Percentiles rank a stretch among this genome's conserved stretches.
Evolutionary conservation across 2,888 invertebrate species (phyloP).

Genomic region (Rosalia funebris): DNA sequence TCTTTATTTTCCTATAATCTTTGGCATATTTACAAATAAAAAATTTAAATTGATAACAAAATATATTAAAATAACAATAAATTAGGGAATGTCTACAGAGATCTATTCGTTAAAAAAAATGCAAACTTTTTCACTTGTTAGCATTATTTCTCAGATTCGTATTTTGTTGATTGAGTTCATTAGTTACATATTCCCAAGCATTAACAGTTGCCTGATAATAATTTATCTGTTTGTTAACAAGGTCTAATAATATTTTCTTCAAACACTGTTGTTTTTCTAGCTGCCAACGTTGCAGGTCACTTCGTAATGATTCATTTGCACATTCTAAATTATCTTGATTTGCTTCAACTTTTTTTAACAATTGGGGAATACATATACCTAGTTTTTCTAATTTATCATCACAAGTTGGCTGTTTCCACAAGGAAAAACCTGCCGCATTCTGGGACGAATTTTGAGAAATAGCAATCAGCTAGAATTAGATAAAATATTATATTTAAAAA

Average conservation of each 20-base stretch:
- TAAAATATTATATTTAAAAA: too few relatives aligned
- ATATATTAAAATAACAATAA: slow-evolving; percentile 20
- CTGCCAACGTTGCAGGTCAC: slow-evolving; percentile 76
- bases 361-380: slow-evolving; percentile 65
- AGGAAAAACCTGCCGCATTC: slow-evolving; percentile 58
- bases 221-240: slow-evolving; percentile 73
- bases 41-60: slow-evolving; percentile 14
- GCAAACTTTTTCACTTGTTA: slow-evolving; percentile 24
- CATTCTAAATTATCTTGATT: slow-evolving; percentile 74
- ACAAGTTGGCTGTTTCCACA: slow-evolving; percentile 71
- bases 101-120: slow-evolving; percentile 13
- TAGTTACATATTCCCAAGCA: slow-evolving; percentile 67
- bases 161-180: slow-evolving; percentile 43
- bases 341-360: slow-evolving; percentile 66
- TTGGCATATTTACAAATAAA: slow-evolving; percentile 18
- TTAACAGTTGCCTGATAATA: slow-evolving; percentile 71
- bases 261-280: slow-evolving; percentile 72
- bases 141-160: slow-evolving; percentile 25
- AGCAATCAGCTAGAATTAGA: slow-evolving; percentile 52
- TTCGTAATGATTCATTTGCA: slow-evolving; percentile 74
- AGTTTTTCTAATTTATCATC: slow-evolving; percentile 69
- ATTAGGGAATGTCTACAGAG: slow-evolving; percentile 25
- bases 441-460: slow-evolving; percentile 50
- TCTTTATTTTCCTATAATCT: background rate
- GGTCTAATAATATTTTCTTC: slow-evolving; percentile 70